Evolutionary conservation across 2,888 invertebrate species (phyloP).

Genomic region (Folsomia manolachei): DNA sequence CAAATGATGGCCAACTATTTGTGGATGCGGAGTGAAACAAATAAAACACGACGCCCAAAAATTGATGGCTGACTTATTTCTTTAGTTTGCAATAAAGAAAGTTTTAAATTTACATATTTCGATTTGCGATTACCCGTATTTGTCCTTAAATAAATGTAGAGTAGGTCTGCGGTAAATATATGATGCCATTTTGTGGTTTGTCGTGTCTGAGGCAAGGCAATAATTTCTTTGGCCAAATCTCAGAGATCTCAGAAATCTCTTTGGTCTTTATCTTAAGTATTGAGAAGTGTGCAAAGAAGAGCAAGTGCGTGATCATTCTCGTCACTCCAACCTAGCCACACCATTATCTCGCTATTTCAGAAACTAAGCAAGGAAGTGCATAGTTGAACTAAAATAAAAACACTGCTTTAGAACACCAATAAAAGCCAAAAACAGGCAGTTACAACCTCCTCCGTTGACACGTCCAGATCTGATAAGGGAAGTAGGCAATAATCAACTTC

Average conservation of each 20-base stretch:
- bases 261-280: no score
- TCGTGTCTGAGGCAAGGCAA: background rate
- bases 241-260: no score
- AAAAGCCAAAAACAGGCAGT: background rate
- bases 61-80: no score
- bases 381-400: background rate
- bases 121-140: background rate
- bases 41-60: no score
- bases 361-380: background rate
- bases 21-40: no score
- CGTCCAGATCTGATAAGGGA: conserved; percentile 14
- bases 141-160: no score
- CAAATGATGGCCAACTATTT: background rate
- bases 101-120: background rate
- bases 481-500: background rate
- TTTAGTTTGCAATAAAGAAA: background rate
- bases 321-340: no score
- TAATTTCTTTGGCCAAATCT: background rate
- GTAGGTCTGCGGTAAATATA: no score
- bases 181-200: background rate
- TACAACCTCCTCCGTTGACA: background rate
- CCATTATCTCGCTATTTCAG: background rate
- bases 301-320: background rate
- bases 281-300: background rate
- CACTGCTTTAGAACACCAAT: background rate